These are phyloP conservation scores for Pithys albifrons DNA, from an alignment of 2,113 vertebrate genomes.

Conservation along the genomic window DNA sequence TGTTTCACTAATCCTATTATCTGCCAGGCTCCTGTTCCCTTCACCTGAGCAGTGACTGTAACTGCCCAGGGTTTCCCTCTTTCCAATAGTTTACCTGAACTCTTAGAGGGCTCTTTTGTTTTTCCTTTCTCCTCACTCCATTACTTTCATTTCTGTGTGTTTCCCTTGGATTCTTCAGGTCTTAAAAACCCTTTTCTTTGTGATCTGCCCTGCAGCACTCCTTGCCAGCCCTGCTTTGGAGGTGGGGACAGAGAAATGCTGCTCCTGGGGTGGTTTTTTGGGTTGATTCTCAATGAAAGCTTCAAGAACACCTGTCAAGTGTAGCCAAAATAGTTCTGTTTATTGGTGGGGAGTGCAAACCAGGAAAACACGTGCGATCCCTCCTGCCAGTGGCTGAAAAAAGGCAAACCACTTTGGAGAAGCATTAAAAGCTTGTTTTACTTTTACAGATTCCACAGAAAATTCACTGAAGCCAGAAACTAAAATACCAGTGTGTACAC, in stretches of 20 bases:
- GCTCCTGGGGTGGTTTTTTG: background rate
- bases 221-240: background rate
- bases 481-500: slow-evolving; percentile 15
- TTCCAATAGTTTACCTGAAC: background rate
- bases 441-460: slow-evolving; percentile 26
- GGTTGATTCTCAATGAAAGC: background rate
- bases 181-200: background rate
- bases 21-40: background rate
- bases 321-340: background rate
- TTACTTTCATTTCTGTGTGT: background rate
- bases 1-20: slow-evolving; percentile 1
- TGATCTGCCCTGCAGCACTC: background rate
- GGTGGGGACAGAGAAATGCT: background rate
- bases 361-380: background rate
- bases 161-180: background rate
- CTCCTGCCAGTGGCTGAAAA: background rate
- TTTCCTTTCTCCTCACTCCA: background rate
- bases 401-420: background rate
- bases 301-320: background rate
- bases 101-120: background rate
- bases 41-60: background rate
- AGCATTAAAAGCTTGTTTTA: slow-evolving; percentile 26
- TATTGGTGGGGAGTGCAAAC: background rate
- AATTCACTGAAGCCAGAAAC: background rate
- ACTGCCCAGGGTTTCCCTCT: background rate